phyloP scores from a whole-genome alignment of 2,113 vertebrate genomes.

The Dolichallabes microphthalmus region DNA sequence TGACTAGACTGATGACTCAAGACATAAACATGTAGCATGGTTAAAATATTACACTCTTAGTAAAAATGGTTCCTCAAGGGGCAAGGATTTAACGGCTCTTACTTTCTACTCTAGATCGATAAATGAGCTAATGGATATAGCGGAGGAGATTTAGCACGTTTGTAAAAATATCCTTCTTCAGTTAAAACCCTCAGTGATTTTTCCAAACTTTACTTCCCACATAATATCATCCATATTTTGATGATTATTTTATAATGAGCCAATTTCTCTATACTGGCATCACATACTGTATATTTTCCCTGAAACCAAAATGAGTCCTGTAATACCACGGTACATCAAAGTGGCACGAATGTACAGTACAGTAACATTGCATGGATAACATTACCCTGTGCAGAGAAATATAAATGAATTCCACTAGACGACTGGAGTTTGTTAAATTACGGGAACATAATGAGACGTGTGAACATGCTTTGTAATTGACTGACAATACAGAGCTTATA shows the following conservation, averaged over 20 bases:
- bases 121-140: neutral
- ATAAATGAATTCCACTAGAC: neutral
- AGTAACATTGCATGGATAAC: neutral
- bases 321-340: neutral
- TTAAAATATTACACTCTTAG: constrained; percentile 1
- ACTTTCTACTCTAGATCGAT: neutral
- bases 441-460: neutral
- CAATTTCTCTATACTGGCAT: neutral
- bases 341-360: neutral
- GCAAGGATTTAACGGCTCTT: neutral
- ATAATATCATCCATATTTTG: neutral
- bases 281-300: neutral
- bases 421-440: neutral
- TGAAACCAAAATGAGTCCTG: neutral
- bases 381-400: neutral
- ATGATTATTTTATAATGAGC: neutral
- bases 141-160: neutral
- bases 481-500: neutral
- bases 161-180: neutral
- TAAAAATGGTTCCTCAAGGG: neutral
- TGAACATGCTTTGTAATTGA: neutral
- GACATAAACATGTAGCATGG: neutral
- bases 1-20: constrained; percentile 29
- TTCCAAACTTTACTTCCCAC: neutral
- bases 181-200: neutral